Percentiles rank a stretch among this genome's conserved stretches.
Evolutionary conservation across 2,888 invertebrate genomes (phyloP).

Genomic region (Micoletzkya japonica): DNA sequence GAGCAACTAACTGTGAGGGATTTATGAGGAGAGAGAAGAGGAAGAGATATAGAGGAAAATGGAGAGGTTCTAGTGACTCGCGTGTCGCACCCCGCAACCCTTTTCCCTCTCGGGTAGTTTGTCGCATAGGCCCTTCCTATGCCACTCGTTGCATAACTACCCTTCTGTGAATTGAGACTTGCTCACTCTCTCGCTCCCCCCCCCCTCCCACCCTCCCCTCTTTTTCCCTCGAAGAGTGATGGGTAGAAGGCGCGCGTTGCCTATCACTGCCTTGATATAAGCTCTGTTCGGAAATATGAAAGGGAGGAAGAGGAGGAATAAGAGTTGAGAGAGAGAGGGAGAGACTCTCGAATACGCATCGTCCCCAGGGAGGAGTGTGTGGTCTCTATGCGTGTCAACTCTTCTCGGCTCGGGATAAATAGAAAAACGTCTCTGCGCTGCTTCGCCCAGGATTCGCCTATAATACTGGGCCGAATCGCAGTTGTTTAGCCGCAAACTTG

Average conservation of each 20-base stretch:
- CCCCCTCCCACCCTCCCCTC: conserved; percentile 2
- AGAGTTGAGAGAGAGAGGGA: too few species aligned
- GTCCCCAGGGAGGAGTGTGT: too few species aligned
- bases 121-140: neutral
- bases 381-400: too few species aligned
- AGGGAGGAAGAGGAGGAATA: too few species aligned
- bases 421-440: too few species aligned
- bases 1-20: neutral
- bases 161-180: conserved; percentile 23
- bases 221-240: neutral
- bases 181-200: conserved; percentile 1
- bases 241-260: neutral
- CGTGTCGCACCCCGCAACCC: neutral
- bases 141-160: conserved; percentile 16
- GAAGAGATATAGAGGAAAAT: neutral
- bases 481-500: too few species aligned
- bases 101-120: neutral
- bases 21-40: neutral
- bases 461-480: too few species aligned
- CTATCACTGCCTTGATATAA: too few species aligned
- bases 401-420: too few species aligned
- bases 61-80: neutral
- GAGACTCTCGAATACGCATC: too few species aligned
- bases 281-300: too few species aligned
- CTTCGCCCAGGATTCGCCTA: too few species aligned